Evolutionary conservation across 2,888 invertebrate species (phyloP).

Genomic region (Acanthosepion lycidas): DNA sequence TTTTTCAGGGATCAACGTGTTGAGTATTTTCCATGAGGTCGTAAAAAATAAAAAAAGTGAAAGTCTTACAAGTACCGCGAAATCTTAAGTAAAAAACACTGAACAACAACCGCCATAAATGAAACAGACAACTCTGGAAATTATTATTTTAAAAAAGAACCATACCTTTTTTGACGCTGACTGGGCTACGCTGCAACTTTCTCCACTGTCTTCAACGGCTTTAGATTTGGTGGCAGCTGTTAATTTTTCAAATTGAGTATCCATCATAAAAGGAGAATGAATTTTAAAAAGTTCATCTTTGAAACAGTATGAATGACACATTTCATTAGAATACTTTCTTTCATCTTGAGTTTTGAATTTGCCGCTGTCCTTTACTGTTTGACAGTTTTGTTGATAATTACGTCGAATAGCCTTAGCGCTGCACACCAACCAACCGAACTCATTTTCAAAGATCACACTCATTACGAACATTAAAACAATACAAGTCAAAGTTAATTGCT

Average conservation of each 20-base stretch:
- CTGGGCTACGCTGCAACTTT: neutral
- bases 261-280: conserved; percentile 41
- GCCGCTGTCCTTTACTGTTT: neutral
- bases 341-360: neutral
- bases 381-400: neutral
- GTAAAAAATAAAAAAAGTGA: no score
- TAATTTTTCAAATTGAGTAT: conserved; percentile 38
- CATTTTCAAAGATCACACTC: neutral
- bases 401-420: neutral
- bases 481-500: neutral
- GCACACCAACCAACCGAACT: conserved; percentile 34
- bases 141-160: neutral
- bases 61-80: no score
- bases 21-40: no score
- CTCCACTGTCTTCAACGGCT: neutral
- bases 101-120: no score
- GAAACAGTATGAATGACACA: neutral
- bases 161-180: neutral
- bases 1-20: no score
- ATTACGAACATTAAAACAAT: neutral
- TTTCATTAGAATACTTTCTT: neutral
- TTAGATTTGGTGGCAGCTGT: neutral
- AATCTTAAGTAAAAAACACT: no score
- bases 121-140: no score
- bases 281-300: conserved; percentile 40